Percentiles rank a stretch among this genome's conserved stretches.
These are phyloP conservation scores for Tenebrosternarchus preto DNA, from an alignment of 2,113 vertebrate species.

Conservation along the genomic window DNA sequence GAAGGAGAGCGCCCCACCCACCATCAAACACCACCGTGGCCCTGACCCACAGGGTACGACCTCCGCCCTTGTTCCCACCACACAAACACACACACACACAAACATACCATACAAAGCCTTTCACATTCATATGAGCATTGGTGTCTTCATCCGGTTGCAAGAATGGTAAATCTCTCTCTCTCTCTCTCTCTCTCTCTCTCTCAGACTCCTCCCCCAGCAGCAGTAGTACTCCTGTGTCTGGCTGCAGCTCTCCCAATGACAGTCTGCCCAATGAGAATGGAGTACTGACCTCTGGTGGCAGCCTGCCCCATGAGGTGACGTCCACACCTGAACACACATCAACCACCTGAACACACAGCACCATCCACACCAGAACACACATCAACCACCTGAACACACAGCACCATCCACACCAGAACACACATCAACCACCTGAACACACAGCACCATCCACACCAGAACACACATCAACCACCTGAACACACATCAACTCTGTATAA, in stretches of 20 bases:
- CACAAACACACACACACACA: conserved; percentile 56
- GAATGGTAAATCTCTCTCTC: background rate
- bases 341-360: too few relatives aligned
- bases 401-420: conserved; percentile 34
- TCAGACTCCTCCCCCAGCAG: conserved; percentile 90
- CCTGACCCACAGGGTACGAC: conserved; percentile 81
- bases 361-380: conserved; percentile 29
- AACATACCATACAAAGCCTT: background rate
- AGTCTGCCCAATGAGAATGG: conserved; percentile 81
- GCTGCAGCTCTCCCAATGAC: conserved; percentile 93
- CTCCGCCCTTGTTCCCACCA: too few relatives aligned
- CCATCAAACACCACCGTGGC: conserved; percentile 78
- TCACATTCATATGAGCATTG: background rate
- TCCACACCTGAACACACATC: conserved; percentile 14
- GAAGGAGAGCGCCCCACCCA: conserved; percentile 91
- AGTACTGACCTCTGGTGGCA: conserved; percentile 67
- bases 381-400: too few relatives aligned
- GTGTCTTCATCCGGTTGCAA: too few relatives aligned
- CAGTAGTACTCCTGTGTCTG: conserved; percentile 87
- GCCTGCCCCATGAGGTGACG: conserved; percentile 80
- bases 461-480: too few relatives aligned
- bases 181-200: background rate
- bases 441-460: too few relatives aligned
- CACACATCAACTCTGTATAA: too few relatives aligned
- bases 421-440: too few relatives aligned